A percentile compares a stretch with the other conserved stretches of the same genome.
phyloP scores from a whole-genome alignment of 2,797 vertebrate species.

The Echeneis naucrates region DNA sequence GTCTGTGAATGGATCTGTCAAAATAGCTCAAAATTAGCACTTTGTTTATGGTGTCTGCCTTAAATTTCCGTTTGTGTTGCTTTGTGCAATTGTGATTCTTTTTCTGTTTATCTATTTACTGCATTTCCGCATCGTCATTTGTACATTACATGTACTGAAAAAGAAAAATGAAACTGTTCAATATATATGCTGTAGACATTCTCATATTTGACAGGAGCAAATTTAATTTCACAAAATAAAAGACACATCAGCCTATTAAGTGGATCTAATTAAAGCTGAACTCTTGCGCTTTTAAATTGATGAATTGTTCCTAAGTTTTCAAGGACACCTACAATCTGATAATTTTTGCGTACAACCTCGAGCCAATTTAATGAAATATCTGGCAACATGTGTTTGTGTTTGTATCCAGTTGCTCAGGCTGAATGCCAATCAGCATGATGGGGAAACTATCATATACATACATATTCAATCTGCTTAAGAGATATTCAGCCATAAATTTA shows the following conservation, averaged over 20 bases:
- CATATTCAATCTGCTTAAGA: constrained; percentile 4
- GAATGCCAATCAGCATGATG: constrained; percentile 29
- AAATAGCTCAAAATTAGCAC: no score
- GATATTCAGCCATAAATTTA: no score
- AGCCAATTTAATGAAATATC: constrained; percentile 51
- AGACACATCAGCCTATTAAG: constrained; percentile 1
- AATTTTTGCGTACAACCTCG: constrained; percentile 39
- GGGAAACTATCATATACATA: constrained; percentile 18
- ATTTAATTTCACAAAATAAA: neutral
- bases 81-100: no score
- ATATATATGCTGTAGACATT: neutral
- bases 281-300: neutral
- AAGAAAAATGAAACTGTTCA: no score
- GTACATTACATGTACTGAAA: no score
- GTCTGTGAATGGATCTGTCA: no score
- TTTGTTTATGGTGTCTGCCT: no score
- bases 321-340: constrained; percentile 32
- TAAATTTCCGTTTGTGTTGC: no score
- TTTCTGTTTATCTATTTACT: no score
- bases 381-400: constrained; percentile 44
- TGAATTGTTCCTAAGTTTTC: constrained; percentile 27
- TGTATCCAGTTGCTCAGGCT: constrained; percentile 6
- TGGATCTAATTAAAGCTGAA: constrained; percentile 4
- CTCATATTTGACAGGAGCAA: neutral
- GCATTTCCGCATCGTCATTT: no score